Percentiles rank a stretch among this genome's conserved stretches.
Evolutionary conservation across 2,888 invertebrate species (phyloP).

Genomic region (Cantharis rustica): DNA sequence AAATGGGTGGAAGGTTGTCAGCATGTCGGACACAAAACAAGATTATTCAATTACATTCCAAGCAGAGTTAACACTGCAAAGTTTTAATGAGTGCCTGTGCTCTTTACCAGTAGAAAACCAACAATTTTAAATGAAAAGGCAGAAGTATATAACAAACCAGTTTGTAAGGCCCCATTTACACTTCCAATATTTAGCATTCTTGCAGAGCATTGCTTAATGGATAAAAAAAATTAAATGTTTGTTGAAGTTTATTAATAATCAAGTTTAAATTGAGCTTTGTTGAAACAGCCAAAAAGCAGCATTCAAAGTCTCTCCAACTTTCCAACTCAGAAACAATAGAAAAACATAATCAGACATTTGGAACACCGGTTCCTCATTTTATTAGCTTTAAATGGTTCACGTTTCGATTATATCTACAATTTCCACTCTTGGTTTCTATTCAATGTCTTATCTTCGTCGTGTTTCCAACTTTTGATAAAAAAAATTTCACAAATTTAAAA

Average conservation of each 20-base stretch:
- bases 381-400: slow-evolving; percentile 14
- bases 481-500: background rate
- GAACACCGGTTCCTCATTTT: slow-evolving; percentile 15
- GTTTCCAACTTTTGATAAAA: background rate
- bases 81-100: slow-evolving; percentile 8
- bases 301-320: slow-evolving; percentile 5
- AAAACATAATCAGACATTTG: slow-evolving; percentile 18
- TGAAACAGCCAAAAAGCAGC: slow-evolving; percentile 2
- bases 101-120: slow-evolving; percentile 11
- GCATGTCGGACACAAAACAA: slow-evolving; percentile 23
- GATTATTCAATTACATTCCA: slow-evolving; percentile 24
- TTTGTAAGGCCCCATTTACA: background rate
- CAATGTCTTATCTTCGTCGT: slow-evolving; percentile 6
- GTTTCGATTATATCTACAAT: slow-evolving; percentile 12
- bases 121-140: slow-evolving; percentile 10
- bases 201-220: background rate
- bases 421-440: slow-evolving; percentile 2
- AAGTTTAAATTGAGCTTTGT: slow-evolving; percentile 7
- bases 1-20: slow-evolving; percentile 14
- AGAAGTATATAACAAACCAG: slow-evolving; percentile 1
- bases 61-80: slow-evolving; percentile 3
- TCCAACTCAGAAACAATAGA: slow-evolving; percentile 5
- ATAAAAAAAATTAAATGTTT: background rate
- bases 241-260: slow-evolving; percentile 15
- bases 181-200: background rate